Evolutionary conservation across 2,113 vertebrate genomes (phyloP), one percentile per base, ranked within the genome.

Genomic region (Terrapene triunguis): DNA sequence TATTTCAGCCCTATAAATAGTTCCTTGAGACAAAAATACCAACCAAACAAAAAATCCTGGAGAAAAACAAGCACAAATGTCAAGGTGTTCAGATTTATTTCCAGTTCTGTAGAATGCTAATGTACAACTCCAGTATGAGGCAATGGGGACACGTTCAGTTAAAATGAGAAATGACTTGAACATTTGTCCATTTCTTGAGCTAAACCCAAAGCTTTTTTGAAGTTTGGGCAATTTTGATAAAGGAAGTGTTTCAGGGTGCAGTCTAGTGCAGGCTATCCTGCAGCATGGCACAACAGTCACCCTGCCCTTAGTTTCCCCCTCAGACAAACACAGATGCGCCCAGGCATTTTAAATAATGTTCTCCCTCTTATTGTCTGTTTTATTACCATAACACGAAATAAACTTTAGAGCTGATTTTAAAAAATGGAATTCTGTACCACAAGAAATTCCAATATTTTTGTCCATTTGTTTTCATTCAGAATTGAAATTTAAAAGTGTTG

Each of bases 1-100:
- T n/a, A 69, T n/a, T n/a, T 92, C 62, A 47, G 21, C 42, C 88
- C 53, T 95, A 78, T 84, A 95, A 93, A 86, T 47, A 86, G 21
- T 11, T 92, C 10, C 72, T 84, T 82, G 62, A 91, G 51, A 19
- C 0, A 4, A 74, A 96, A 89, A 92, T 89, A 29, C 48, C 74
- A 21, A 87, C 32, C 8, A 17, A 81, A 92, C 53, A 54, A 38
- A 84, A 55, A 84, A 76, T 69, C 11, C 3, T 35, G 22, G 44
- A 35, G 44, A 24, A 2, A 47, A 88, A 32, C 80, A 89, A 79
- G 19, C 3, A 89, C 95, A 91, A 35, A 69, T 69, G 9, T n/a
- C 62, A n/a, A 59, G 32, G 82, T 47, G 80, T 65, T 89, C 65
- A 85, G 29, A 1, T 96, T 86, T 79, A 47, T 92, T 94, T 96